Base-by-base conservation (phyloP, 2,797 vertebrate genomes). In the Chelon auratus region DNA sequence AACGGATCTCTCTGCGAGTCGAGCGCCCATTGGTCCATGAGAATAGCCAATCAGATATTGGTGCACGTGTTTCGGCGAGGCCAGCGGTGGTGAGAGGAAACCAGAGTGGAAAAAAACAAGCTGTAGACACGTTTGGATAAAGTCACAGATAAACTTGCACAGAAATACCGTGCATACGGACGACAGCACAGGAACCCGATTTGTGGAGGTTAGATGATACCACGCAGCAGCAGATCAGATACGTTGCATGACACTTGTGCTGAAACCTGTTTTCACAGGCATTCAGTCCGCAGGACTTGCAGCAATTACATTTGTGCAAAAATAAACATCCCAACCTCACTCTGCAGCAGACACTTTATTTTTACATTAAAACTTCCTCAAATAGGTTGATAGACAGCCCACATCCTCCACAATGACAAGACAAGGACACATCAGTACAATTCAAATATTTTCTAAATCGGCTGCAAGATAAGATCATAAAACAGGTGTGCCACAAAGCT, bases 291-390 rank as follows among this genome's bases (percentile, higher is more conserved):
- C 6, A 13, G 15, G 2, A 62, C 22, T 18, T 40, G 7, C 3
- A 48, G n/a, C 1, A 53, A n/a, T 17, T 1, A 9, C 0, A 1
- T 13, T 5, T 24, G 15, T 5, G 7, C 17, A 72, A 45, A 72
- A 52, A 48, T 9, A 51, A 64, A 68, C 1, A 17, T 1, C n/a
- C 43, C 4, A 20, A 52, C 47, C 1, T 24, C 9, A 73, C 1
- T 62, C 72, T 68, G 81, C 91, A 90, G 88, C 90, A 85, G 83
- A 87, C 60, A 81, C 91, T 93, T 93, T 92, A 93, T 93, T 93
- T 89, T 90, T 70, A 91, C 81, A 90, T 90, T 91, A 90, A 93
- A 93, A 90, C 9, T 18, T 72, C 58, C 61, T 60, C 53, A 73
- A 61, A 80, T 42, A 58, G 71, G 13, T 80, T 82, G n/a, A 76